These are phyloP conservation scores for Actinia tenebrosa DNA, from an alignment of 64 coral and sea anemone species.

Conservation along the genomic window DNA sequence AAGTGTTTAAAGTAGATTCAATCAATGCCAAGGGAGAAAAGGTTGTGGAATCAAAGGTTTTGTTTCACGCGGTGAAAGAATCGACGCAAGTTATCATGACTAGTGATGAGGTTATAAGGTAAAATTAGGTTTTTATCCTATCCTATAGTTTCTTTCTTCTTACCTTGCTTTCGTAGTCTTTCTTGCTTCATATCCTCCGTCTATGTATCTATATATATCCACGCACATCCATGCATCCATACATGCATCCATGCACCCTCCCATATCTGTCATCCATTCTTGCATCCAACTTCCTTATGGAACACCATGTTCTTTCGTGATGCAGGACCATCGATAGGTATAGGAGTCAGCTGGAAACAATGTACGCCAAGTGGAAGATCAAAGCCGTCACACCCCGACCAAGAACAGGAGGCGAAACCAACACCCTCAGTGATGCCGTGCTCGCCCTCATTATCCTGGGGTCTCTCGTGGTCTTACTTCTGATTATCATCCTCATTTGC, in stretches of 20 bases:
- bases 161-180: too few species aligned
- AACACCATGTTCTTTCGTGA: neutral
- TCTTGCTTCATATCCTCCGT: too few species aligned
- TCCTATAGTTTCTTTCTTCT: too few species aligned
- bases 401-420: neutral
- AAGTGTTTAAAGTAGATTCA: slow-evolving; percentile 65
- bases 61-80: slow-evolving; percentile 74
- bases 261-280: too few species aligned
- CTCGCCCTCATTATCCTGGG: slow-evolving; percentile 77
- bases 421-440: slow-evolving; percentile 63
- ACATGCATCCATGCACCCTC: too few species aligned
- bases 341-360: slow-evolving; percentile 33
- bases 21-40: slow-evolving; percentile 32
- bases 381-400: slow-evolving; percentile 37
- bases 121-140: neutral
- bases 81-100: slow-evolving; percentile 72
- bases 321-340: slow-evolving; percentile 70
- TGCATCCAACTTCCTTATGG: neutral
- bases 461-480: slow-evolving; percentile 51
- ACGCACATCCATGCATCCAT: too few species aligned
- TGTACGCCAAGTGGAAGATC: slow-evolving; percentile 90
- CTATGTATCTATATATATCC: too few species aligned
- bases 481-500: slow-evolving; percentile 67
- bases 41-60: slow-evolving; percentile 64
- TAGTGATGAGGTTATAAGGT: slow-evolving; percentile 67